Conservation (phyloP, 2,888 invertebrate species). For the Synergus gifuensis region DNA sequence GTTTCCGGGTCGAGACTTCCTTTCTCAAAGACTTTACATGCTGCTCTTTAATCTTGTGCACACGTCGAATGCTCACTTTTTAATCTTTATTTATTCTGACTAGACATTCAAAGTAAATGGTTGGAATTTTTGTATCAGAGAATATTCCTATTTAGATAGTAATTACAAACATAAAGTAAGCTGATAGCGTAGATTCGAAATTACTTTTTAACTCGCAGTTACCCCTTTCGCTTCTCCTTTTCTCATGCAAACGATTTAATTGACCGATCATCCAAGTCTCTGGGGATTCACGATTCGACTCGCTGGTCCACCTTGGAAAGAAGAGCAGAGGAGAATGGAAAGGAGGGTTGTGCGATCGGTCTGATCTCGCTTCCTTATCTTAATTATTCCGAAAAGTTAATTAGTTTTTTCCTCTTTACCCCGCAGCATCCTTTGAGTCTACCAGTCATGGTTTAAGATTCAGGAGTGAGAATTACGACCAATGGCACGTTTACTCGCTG, state of each 20-base stretch:
- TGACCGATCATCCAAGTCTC: constrained; percentile 63
- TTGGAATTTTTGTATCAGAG: background rate
- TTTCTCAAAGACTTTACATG: constrained; percentile 27
- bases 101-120: too few relatives aligned
- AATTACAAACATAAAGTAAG: background rate
- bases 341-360: constrained; percentile 66
- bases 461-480: background rate
- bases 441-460: constrained; percentile 43
- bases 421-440: constrained; percentile 68
- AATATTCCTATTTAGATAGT: background rate
- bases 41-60: constrained; percentile 16
- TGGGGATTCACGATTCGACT: constrained; percentile 50
- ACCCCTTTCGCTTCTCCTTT: constrained; percentile 36
- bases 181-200: background rate
- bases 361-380: constrained; percentile 73
- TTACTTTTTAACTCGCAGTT: background rate
- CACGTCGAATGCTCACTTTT: background rate
- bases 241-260: constrained; percentile 65
- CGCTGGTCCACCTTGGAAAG: constrained; percentile 48
- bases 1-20: constrained; percentile 56
- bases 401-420: constrained; percentile 71
- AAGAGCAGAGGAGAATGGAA: constrained; percentile 52
- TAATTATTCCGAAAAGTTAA: constrained; percentile 76
- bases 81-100: background rate
- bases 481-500: background rate